Evolutionary conservation across 2,113 vertebrate species (phyloP).

Genomic region (Climacteris rufus): DNA sequence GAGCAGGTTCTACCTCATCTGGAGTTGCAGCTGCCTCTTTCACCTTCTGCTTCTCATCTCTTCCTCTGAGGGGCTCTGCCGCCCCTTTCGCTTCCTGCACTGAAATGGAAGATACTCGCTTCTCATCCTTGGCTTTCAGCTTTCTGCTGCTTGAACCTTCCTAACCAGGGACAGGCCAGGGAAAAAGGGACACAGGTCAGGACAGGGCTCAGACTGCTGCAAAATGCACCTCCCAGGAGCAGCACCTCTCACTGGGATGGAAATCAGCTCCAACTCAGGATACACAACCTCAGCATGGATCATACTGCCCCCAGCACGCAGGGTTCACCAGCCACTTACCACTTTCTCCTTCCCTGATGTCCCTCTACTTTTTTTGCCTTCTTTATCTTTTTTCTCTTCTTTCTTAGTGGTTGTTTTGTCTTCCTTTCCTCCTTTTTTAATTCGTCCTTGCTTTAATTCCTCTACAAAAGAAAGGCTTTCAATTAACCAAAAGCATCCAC

Average conservation of each 20-base stretch:
- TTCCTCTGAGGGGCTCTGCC: background rate
- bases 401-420: constrained; percentile 56
- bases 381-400: constrained; percentile 73
- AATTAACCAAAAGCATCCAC: background rate
- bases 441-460: background rate
- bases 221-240: background rate
- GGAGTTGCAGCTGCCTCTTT: background rate
- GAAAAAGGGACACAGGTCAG: background rate
- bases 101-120: background rate
- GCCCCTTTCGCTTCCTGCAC: background rate
- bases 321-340: constrained; percentile 7
- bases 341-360: constrained; percentile 63
- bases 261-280: background rate
- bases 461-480: background rate
- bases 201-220: background rate
- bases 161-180: constrained; percentile 28
- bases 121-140: constrained; percentile 69
- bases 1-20: background rate
- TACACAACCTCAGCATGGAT: background rate
- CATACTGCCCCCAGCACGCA: background rate
- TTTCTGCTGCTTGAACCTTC: constrained; percentile 66
- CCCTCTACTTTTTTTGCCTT: constrained; percentile 66
- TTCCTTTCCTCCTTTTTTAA: constrained; percentile 50
- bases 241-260: background rate
- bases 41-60: constrained; percentile 49